Evolutionary conservation across 2,113 vertebrate species (phyloP).

Genomic region (Bambusicola thoracicus): DNA sequence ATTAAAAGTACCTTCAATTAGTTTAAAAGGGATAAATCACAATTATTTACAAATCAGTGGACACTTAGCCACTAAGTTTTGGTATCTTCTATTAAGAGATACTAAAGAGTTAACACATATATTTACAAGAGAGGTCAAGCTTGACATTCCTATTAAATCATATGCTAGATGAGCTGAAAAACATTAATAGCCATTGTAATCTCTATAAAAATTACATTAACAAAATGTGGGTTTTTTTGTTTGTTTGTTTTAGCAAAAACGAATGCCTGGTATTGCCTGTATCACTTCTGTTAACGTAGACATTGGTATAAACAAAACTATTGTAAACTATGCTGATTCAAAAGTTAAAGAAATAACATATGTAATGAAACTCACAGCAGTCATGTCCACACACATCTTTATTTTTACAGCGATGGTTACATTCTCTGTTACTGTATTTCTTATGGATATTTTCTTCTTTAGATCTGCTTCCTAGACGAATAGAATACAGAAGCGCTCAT

Average conservation of each 20-base stretch:
- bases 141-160: neutral
- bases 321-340: neutral
- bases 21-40: neutral
- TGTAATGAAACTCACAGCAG: conserved; percentile 88
- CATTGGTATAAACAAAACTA: neutral
- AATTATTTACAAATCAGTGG: neutral
- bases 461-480: conserved; percentile 61
- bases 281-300: neutral
- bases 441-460: conserved; percentile 40
- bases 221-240: neutral
- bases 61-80: neutral
- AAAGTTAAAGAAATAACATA: conserved; percentile 19
- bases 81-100: neutral
- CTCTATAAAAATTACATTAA: neutral
- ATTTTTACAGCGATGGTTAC: conserved; percentile 95
- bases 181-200: neutral
- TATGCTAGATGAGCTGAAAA: neutral
- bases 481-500: neutral
- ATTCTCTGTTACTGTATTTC: conserved; percentile 84
- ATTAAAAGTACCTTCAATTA: conserved; percentile 25
- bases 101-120: neutral
- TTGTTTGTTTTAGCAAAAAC: neutral
- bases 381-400: conserved; percentile 92
- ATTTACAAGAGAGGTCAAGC: neutral
- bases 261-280: neutral